Evolutionary conservation across 2,797 vertebrate genomes (phyloP).

Genomic region (Trichosurus vulpecula): DNA sequence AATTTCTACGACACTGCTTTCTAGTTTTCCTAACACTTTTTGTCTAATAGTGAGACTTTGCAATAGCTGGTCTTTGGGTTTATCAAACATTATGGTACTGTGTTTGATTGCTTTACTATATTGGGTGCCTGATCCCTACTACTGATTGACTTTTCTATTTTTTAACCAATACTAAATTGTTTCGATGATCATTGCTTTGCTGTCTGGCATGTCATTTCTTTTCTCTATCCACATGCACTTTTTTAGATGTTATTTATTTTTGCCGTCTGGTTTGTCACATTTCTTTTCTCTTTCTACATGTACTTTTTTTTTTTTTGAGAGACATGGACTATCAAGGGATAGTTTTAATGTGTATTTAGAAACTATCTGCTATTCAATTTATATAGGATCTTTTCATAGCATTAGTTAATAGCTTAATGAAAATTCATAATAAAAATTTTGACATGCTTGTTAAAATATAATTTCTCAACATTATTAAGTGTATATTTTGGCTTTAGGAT

Average conservation of each 20-base stretch:
- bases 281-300: slow-evolving; percentile 43
- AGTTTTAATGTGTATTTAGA: slow-evolving; percentile 67
- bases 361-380: slow-evolving; percentile 72
- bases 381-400: slow-evolving; percentile 74
- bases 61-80: not conserved
- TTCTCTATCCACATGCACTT: slow-evolving; percentile 14
- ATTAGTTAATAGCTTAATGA: slow-evolving; percentile 78
- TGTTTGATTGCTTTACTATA: not conserved
- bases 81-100: not conserved
- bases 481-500: slow-evolving; percentile 75
- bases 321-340: slow-evolving; percentile 47
- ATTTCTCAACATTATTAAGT: slow-evolving; percentile 79
- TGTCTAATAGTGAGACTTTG: not conserved
- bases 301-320: not conserved
- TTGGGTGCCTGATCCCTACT: not conserved
- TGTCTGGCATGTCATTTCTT: slow-evolving; percentile 7
- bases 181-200: not conserved
- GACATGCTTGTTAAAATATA: slow-evolving; percentile 79
- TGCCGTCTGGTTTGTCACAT: too few relatives aligned
- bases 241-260: slow-evolving; percentile 32
- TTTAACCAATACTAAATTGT: slow-evolving; percentile 34
- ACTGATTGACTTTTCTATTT: not conserved
- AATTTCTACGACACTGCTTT: not conserved
- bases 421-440: slow-evolving; percentile 75
- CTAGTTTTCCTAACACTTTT: not conserved